These are phyloP conservation scores for Choristoneura rosaceana DNA, from an alignment of 2,888 invertebrate species.

Conservation along the genomic window DNA sequence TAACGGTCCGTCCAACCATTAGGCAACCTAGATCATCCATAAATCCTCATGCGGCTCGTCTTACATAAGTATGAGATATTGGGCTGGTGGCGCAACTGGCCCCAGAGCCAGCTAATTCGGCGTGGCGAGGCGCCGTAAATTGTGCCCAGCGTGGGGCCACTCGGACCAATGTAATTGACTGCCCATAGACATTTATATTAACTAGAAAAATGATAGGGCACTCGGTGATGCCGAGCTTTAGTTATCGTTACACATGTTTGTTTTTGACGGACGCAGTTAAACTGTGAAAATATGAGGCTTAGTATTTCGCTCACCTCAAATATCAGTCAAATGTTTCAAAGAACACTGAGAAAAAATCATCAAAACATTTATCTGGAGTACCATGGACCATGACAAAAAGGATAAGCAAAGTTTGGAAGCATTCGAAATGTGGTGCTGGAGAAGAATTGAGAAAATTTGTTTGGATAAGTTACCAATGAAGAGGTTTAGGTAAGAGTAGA, in stretches of 20 bases:
- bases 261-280: constrained; percentile 19
- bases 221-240: constrained; percentile 19
- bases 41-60: neutral
- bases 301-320: neutral
- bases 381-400: no score
- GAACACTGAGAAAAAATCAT: no score
- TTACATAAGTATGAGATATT: constrained; percentile 31
- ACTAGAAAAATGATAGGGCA: constrained; percentile 47
- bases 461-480: no score
- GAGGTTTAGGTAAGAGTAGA: no score
- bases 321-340: no score
- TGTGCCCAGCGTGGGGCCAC: constrained; percentile 72
- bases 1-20: neutral
- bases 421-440: no score
- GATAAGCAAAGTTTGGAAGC: no score
- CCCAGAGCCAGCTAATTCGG: constrained; percentile 57
- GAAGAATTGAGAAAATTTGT: no score
- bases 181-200: constrained; percentile 65
- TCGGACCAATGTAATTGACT: constrained; percentile 65
- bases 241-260: constrained; percentile 19
- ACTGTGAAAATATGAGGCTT: neutral
- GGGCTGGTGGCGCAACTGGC: constrained; percentile 17
- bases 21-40: neutral
- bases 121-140: constrained; percentile 63
- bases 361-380: no score